Conservation (phyloP, 2,888 invertebrate genomes). For the Eupithecia subfuscata region DNA sequence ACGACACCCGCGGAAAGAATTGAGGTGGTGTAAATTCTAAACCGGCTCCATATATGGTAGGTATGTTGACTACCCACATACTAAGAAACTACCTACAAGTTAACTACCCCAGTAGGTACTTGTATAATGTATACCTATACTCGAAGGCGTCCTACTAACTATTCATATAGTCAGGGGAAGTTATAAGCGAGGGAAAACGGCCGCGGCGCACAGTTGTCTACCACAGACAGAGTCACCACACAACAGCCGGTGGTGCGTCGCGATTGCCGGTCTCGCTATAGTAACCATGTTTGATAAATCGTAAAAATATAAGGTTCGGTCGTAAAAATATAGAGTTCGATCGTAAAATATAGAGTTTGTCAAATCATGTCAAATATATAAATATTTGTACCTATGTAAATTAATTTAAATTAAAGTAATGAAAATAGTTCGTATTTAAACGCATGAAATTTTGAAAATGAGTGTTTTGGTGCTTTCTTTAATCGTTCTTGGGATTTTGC, state of each 20-base stretch:
- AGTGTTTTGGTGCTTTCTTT: constrained; percentile 47
- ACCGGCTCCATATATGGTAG: too few species aligned
- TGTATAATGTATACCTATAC: background rate
- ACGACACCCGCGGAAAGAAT: too few species aligned
- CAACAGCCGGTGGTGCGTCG: constrained; percentile 17
- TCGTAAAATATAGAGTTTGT: constrained; percentile 4
- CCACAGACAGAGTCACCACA: constrained; percentile 38
- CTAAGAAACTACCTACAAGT: background rate
- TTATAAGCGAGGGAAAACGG: constrained; percentile 72
- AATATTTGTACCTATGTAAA: too few species aligned
- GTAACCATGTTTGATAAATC: constrained; percentile 25
- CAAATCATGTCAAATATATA: constrained; percentile 37
- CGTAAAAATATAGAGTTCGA: constrained; percentile 14
- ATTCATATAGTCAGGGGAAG: constrained; percentile 57
- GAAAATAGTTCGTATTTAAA: constrained; percentile 21
- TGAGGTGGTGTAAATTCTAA: too few species aligned
- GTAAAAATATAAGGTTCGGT: background rate
- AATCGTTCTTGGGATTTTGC: constrained; percentile 63
- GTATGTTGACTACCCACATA: background rate
- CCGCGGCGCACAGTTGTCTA: constrained; percentile 65
- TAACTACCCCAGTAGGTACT: background rate
- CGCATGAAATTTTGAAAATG: constrained; percentile 43
- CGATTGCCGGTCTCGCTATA: constrained; percentile 20
- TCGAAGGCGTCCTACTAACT: background rate
- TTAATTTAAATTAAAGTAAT: too few species aligned